Evolutionary conservation across 2,797 vertebrate species (phyloP).

Genomic region (Melanotaenia parkinsoni): DNA sequence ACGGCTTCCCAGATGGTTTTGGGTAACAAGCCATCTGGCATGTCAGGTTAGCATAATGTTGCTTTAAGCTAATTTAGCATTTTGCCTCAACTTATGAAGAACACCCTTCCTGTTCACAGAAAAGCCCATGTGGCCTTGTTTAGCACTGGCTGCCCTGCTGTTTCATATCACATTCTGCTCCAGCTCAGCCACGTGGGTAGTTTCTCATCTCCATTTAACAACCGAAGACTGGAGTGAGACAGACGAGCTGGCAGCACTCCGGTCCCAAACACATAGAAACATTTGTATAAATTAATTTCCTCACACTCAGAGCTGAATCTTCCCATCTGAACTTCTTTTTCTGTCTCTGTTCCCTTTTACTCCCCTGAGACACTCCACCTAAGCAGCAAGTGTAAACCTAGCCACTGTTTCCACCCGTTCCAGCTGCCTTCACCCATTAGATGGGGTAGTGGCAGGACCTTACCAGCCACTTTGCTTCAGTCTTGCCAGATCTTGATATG

Average conservation of each 20-base stretch:
- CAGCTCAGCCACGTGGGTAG: conserved; percentile 68
- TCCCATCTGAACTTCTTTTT: conserved; percentile 41
- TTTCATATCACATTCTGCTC: conserved; percentile 71
- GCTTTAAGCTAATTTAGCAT: conserved; percentile 3
- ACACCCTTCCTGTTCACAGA: conserved; percentile 41
- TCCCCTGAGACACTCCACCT: conserved; percentile 46
- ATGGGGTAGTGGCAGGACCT: conserved; percentile 72
- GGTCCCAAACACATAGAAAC: conserved; percentile 86
- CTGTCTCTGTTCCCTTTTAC: conserved; percentile 37
- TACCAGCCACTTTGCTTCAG: conserved; percentile 46
- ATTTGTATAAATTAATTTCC: conserved; percentile 25
- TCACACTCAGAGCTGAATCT: conserved; percentile 29
- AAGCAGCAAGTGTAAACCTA: conserved; percentile 63
- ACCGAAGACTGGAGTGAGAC: conserved; percentile 63
- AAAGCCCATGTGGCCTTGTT: conserved; percentile 24
- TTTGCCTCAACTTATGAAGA: conserved; percentile 12
- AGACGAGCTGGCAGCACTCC: conserved; percentile 74
- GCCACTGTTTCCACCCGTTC: conserved; percentile 71
- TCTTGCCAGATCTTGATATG: conserved; percentile 26
- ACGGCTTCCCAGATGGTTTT: conserved; percentile 7
- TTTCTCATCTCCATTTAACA: conserved; percentile 64
- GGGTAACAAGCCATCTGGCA: conserved; percentile 10
- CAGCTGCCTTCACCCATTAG: conserved; percentile 88
- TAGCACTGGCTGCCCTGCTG: conserved; percentile 35
- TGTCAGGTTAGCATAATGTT: conserved; percentile 10